phyloP scores from a whole-genome alignment of 2,888 invertebrate genomes.

The Malacosoma neustria region DNA sequence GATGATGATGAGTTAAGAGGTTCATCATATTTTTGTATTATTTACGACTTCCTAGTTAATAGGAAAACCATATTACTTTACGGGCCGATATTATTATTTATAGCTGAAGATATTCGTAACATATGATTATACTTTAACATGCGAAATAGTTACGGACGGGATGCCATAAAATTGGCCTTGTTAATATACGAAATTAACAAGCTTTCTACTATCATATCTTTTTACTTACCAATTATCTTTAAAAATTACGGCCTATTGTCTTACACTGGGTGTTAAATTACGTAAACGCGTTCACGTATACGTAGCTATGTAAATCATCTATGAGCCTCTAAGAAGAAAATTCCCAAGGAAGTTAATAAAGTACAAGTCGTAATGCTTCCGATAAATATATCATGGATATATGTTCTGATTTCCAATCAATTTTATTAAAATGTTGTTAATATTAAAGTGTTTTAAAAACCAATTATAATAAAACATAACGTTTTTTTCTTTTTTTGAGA shows the following conservation, averaged over 20 bases:
- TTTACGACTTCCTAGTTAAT: too few relatives aligned
- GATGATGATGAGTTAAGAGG: too few relatives aligned
- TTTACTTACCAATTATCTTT: constrained; percentile 1
- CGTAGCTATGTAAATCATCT: constrained; percentile 33
- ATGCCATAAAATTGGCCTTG: background rate
- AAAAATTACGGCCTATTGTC: constrained; percentile 17
- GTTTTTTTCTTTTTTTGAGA: too few relatives aligned
- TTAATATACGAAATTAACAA: background rate
- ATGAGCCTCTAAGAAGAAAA: constrained; percentile 23
- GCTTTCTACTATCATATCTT: constrained; percentile 5
- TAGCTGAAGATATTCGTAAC: background rate
- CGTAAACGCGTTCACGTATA: constrained; percentile 17
- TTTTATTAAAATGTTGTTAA: too few relatives aligned
- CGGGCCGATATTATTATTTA: constrained; percentile 1
- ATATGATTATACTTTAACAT: constrained; percentile 1
- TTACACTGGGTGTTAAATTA: constrained; percentile 10
- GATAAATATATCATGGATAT: constrained; percentile 18
- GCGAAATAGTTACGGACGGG: background rate
- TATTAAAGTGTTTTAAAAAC: too few relatives aligned
- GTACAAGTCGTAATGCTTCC: constrained; percentile 26
- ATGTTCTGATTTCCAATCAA: background rate
- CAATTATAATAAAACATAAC: too few relatives aligned
- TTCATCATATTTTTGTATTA: too few relatives aligned
- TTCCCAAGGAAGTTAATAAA: constrained; percentile 43
- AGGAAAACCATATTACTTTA: too few relatives aligned